Percentiles rank a stretch among this genome's conserved stretches.
phyloP scores from a whole-genome alignment of 37 sponge, comb jelly and placozoan species.

The Lycopodina hypogea region DNA sequence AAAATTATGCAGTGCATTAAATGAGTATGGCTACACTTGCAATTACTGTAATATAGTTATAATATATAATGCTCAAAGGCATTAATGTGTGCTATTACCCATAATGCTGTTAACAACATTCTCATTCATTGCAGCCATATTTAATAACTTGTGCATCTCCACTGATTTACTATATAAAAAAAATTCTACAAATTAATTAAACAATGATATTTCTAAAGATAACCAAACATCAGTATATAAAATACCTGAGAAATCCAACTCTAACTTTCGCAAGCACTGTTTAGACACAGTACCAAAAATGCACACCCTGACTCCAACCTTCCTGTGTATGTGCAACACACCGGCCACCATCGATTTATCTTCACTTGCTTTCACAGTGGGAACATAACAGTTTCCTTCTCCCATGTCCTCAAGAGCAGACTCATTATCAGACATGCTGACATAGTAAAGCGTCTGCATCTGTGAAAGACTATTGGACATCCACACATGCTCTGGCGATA shows the following conservation, averaged over 20 bases:
- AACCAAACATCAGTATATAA: no score
- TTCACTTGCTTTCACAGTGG: background rate
- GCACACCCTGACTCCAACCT: background rate
- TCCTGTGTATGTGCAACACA: background rate
- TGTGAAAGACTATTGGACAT: background rate
- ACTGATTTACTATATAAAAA: no score
- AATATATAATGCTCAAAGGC: no score
- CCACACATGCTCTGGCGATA: background rate
- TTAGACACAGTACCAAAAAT: constrained; percentile 3
- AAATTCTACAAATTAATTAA: no score
- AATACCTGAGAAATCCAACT: constrained; percentile 15
- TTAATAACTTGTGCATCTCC: no score
- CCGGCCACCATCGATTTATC: constrained; percentile 20
- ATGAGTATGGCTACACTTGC: no score
- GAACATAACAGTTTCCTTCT: background rate
- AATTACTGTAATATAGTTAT: no score
- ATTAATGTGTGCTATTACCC: no score
- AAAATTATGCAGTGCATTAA: no score
- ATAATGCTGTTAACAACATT: no score
- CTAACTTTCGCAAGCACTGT: background rate
- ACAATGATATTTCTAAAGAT: no score
- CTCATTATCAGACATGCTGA: background rate
- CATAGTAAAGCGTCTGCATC: background rate
- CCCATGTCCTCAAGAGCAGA: background rate
- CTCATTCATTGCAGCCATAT: no score